Evolutionary conservation across 2,888 invertebrate genomes (phyloP).

Genomic region (Malthinus flaveolus): DNA sequence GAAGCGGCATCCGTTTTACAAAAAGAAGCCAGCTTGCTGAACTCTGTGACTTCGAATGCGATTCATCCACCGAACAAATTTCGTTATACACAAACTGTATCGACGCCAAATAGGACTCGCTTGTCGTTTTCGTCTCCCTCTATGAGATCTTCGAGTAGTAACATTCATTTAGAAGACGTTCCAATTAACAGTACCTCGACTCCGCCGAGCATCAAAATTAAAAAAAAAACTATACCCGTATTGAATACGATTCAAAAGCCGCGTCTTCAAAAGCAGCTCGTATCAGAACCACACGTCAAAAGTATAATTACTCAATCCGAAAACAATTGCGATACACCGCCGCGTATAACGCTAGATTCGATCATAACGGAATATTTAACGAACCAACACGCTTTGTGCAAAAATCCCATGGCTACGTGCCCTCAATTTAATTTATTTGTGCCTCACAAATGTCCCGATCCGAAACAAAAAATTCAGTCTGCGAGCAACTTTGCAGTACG

Average conservation of each 20-base stretch:
- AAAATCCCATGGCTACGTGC: slow-evolving; percentile 96
- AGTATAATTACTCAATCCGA: slow-evolving; percentile 31
- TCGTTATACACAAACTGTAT: slow-evolving; percentile 54
- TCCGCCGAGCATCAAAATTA: slow-evolving; percentile 40
- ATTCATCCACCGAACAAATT: slow-evolving; percentile 53
- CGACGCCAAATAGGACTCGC: slow-evolving; percentile 55
- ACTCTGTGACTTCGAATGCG: slow-evolving; percentile 53
- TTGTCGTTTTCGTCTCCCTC: slow-evolving; percentile 38
- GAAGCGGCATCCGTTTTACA: slow-evolving; percentile 76
- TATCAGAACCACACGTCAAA: slow-evolving; percentile 45
- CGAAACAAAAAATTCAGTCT: slow-evolving; percentile 66
- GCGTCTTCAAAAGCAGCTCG: slow-evolving; percentile 59
- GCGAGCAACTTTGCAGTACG: slow-evolving; percentile 75
- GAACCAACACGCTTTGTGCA: slow-evolving; percentile 97
- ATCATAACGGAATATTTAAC: slow-evolving; percentile 96
- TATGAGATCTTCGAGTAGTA: slow-evolving; percentile 14
- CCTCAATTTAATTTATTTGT: slow-evolving; percentile 93
- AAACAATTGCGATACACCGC: slow-evolving; percentile 40
- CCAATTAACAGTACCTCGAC: slow-evolving; percentile 30
- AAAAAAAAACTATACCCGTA: slow-evolving; percentile 35
- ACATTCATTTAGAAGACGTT: slow-evolving; percentile 9
- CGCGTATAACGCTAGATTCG: slow-evolving; percentile 76
- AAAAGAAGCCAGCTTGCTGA: slow-evolving; percentile 73
- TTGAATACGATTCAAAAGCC: slow-evolving; percentile 43
- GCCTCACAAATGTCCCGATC: slow-evolving; percentile 96